phyloP scores from a whole-genome alignment of 2,113 vertebrate species.

The Chascanopsetta lugubris region DNA sequence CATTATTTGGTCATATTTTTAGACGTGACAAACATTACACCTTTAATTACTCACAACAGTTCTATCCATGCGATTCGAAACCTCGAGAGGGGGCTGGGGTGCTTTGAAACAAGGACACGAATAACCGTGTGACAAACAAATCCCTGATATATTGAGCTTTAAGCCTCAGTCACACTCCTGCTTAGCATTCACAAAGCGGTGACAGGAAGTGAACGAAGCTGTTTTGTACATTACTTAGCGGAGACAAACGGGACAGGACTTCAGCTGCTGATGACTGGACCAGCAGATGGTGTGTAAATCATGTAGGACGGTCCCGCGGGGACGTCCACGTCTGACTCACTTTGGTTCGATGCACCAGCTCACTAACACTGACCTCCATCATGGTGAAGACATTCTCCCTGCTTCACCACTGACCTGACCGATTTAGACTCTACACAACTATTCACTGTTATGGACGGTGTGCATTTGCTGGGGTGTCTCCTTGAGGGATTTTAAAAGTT shows the following conservation, averaged over 20 bases:
- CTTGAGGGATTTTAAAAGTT: too few species aligned
- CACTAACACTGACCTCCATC: constrained; percentile 42
- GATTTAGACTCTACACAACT: too few species aligned
- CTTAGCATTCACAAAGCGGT: constrained; percentile 34
- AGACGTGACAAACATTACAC: neutral
- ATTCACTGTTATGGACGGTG: too few species aligned
- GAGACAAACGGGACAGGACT: constrained; percentile 61
- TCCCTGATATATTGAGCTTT: neutral
- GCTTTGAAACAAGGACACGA: constrained; percentile 6
- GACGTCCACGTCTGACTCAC: constrained; percentile 51
- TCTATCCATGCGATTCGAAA: neutral
- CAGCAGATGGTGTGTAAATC: constrained; percentile 73
- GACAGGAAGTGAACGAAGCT: constrained; percentile 50
- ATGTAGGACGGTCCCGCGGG: constrained; percentile 54
- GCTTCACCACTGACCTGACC: too few species aligned
- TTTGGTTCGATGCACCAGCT: constrained; percentile 47
- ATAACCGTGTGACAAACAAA: constrained; percentile 17
- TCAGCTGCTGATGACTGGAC: constrained; percentile 59
- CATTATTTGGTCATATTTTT: too few species aligned
- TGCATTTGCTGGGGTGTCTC: too few species aligned
- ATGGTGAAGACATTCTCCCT: constrained; percentile 17
- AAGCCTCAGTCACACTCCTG: constrained; percentile 6
- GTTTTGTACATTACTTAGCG: constrained; percentile 59
- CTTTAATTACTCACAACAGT: neutral
- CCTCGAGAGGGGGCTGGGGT: neutral